phyloP scores from a whole-genome alignment of 2,888 invertebrate genomes.

The Scrobipalpa costella region DNA sequence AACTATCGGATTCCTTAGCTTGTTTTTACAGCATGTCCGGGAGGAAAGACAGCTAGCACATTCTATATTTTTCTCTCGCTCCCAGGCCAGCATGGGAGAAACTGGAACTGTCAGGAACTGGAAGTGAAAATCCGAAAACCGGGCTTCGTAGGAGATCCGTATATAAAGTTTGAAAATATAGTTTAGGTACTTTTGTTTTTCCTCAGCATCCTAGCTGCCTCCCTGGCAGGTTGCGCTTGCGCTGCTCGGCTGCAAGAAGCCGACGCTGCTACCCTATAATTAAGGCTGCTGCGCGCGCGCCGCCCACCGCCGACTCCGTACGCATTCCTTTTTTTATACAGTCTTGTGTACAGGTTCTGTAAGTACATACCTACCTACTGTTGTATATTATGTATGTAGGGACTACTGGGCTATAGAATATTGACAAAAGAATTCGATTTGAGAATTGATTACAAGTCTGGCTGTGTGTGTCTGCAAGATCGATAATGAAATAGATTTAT shows the following conservation, averaged over 20 bases:
- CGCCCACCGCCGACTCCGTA: constrained; percentile 54
- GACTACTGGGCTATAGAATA: constrained; percentile 1
- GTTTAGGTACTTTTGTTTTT: neutral
- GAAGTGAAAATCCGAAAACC: too few species aligned
- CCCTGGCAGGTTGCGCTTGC: constrained; percentile 14
- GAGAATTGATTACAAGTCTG: neutral
- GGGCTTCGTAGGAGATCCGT: too few species aligned
- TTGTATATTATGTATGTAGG: neutral
- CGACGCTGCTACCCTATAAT: constrained; percentile 58
- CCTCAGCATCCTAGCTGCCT: neutral
- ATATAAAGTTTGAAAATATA: too few species aligned
- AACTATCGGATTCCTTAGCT: too few species aligned
- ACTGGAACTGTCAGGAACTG: too few species aligned
- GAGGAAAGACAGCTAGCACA: too few species aligned
- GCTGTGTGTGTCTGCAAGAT: neutral
- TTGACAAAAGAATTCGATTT: constrained; percentile 6
- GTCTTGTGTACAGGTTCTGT: constrained; percentile 18
- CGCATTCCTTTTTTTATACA: constrained; percentile 9
- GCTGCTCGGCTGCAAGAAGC: constrained; percentile 41
- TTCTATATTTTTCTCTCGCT: too few species aligned
- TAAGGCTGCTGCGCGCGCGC: constrained; percentile 59
- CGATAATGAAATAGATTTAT: neutral
- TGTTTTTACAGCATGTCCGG: too few species aligned
- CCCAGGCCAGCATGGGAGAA: too few species aligned
- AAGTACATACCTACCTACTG: neutral